Percentiles rank a stretch among this genome's conserved stretches.
Evolutionary conservation across 92 coral and sea anemone genomes (phyloP).

Genomic region (Zoanthus sansibaricus): DNA sequence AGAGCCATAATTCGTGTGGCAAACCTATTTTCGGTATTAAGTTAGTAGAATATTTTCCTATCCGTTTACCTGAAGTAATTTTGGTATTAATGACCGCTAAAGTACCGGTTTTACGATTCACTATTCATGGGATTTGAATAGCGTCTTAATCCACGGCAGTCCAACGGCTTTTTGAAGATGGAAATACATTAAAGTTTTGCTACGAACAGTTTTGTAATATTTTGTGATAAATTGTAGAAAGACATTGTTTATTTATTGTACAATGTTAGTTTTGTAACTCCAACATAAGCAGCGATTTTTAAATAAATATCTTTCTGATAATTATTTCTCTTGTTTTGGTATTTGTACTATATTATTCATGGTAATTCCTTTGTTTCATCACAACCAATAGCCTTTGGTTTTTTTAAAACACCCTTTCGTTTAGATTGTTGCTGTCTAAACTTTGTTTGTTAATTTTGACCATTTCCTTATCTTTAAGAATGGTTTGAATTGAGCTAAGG

Average conservation of each 20-base stretch:
- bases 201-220: conserved; percentile 2
- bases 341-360: too few species aligned
- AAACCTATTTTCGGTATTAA: conserved; percentile 26
- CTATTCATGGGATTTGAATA: not conserved
- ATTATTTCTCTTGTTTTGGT: not conserved
- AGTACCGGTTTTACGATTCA: not conserved
- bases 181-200: not conserved
- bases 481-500: too few species aligned
- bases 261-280: conserved; percentile 28
- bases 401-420: not conserved
- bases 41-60: conserved; percentile 16
- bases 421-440: not conserved
- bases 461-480: too few species aligned
- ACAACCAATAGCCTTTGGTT: too few species aligned
- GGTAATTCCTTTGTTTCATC: too few species aligned
- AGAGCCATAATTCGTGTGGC: not conserved
- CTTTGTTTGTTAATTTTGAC: not conserved
- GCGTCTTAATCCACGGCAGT: not conserved
- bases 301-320: not conserved
- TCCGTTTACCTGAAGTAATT: conserved; percentile 26
- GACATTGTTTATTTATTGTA: conserved; percentile 43
- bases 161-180: not conserved
- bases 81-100: not conserved
- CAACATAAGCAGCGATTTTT: not conserved
- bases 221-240: conserved; percentile 2